Percentiles rank a stretch among this genome's conserved stretches.
Evolutionary conservation across 1,140 invertebrate genomes (phyloP).

Genomic region (Drosophila tani): DNA sequence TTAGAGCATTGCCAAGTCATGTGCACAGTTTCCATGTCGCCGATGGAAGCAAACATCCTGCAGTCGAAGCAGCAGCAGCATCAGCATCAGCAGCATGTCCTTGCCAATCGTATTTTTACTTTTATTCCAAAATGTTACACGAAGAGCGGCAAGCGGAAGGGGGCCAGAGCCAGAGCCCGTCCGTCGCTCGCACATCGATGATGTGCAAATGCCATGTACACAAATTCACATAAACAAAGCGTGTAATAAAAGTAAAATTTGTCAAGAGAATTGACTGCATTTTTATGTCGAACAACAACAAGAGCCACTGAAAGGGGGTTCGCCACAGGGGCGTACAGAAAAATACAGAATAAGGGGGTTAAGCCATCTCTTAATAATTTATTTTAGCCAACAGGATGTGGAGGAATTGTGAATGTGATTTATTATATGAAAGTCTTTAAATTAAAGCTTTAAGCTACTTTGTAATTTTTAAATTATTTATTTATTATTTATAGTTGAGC

Average conservation of each 20-base stretch:
- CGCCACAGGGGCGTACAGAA: no score
- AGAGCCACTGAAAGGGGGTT: no score
- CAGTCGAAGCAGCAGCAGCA: background rate
- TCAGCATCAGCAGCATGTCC: conserved; percentile 1
- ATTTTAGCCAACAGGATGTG: no score
- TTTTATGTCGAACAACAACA: conserved; percentile 41
- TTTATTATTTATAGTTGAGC: no score
- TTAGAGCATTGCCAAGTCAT: conserved; percentile 37
- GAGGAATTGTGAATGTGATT: no score
- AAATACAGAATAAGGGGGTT: no score
- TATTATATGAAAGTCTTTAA: no score
- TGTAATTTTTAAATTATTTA: no score
- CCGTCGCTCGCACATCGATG: conserved; percentile 28
- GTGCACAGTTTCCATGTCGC: conserved; percentile 35
- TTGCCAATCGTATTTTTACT: conserved; percentile 21
- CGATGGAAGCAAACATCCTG: conserved; percentile 13
- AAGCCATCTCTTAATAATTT: no score
- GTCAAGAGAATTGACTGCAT: conserved; percentile 76
- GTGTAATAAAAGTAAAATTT: conserved; percentile 74
- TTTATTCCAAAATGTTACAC: conserved; percentile 20
- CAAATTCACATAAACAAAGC: conserved; percentile 54
- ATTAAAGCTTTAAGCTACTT: no score
- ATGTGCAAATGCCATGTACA: conserved; percentile 62
- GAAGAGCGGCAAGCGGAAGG: background rate
- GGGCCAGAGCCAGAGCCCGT: no score